Evolutionary conservation across 2,113 vertebrate species (phyloP).

Genomic region (Scartelaos histophorus): DNA sequence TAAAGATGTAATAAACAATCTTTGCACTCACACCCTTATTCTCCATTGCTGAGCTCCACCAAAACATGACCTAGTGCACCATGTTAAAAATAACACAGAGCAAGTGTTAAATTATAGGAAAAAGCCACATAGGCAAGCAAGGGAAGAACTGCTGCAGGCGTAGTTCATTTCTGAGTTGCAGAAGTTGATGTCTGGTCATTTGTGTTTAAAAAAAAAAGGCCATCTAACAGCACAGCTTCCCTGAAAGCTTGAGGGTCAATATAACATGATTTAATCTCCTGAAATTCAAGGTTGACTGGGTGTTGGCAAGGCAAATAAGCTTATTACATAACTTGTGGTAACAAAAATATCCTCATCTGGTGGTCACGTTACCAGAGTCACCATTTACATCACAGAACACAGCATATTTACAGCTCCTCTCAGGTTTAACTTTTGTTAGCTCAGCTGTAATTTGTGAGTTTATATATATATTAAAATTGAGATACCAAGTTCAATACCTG

Average conservation of each 20-base stretch:
- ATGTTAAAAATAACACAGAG: slow-evolving; percentile 42
- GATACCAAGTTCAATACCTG: not conserved
- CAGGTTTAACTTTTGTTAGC: not conserved
- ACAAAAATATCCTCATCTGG: slow-evolving; percentile 21
- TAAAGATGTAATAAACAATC: not conserved
- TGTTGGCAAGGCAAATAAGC: not conserved
- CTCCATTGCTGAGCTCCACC: slow-evolving; percentile 8
- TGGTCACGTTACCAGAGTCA: not conserved
- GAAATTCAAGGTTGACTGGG: not conserved
- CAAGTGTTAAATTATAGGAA: slow-evolving; percentile 16
- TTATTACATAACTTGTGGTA: slow-evolving; percentile 31
- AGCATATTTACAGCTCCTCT: not conserved
- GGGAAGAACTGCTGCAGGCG: not conserved
- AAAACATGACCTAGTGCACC: slow-evolving; percentile 36
- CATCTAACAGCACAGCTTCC: not conserved
- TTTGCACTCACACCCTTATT: not conserved
- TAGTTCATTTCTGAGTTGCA: not conserved
- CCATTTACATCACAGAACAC: not conserved
- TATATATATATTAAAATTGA: not conserved
- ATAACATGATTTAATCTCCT: not conserved
- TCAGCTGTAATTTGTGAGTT: not conserved
- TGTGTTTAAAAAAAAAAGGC: not conserved
- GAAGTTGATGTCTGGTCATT: not conserved
- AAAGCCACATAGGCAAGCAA: not conserved
- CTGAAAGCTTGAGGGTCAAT: not conserved